These are phyloP conservation scores for Brachypalpus laphriformis DNA, from an alignment of 2,888 invertebrate species.

Conservation along the genomic window DNA sequence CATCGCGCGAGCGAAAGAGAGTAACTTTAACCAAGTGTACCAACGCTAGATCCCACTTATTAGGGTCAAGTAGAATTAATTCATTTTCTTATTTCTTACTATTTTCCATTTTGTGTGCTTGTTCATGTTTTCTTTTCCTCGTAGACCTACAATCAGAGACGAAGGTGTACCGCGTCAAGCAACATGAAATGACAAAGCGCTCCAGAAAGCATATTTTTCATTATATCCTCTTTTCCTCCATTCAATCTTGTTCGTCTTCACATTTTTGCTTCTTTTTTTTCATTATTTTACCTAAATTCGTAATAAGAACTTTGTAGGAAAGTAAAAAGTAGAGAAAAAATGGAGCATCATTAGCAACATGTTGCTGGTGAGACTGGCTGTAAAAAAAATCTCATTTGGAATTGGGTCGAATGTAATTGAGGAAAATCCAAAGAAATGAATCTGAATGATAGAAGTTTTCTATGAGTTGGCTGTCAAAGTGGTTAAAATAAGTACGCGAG, in stretches of 20 bases:
- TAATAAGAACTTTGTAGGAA: conserved; percentile 33
- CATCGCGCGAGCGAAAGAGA: conserved; percentile 21
- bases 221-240: conserved; percentile 26
- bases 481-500: conserved; percentile 10
- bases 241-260: conserved; percentile 3
- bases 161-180: background rate
- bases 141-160: conserved; percentile 10
- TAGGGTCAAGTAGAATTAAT: conserved; percentile 68
- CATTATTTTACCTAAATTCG: conserved; percentile 42
- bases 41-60: conserved; percentile 58
- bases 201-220: conserved; percentile 31
- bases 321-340: background rate
- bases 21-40: conserved; percentile 56
- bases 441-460: conserved; percentile 32
- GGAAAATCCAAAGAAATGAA: conserved; percentile 42
- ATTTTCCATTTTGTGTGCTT: conserved; percentile 23
- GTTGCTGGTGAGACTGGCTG: conserved; percentile 35
- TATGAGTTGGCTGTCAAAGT: conserved; percentile 21
- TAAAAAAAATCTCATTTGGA: conserved; percentile 40
- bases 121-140: conserved; percentile 19
- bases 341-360: conserved; percentile 55
- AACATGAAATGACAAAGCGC: conserved; percentile 39
- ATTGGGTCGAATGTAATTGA: conserved; percentile 64
- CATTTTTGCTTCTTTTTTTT: conserved; percentile 1
- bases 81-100: conserved; percentile 49